Percentiles rank a stretch among this genome's conserved stretches.
Evolutionary conservation across 2,888 invertebrate species (phyloP).

Genomic region (Caradrina clavipalpis): DNA sequence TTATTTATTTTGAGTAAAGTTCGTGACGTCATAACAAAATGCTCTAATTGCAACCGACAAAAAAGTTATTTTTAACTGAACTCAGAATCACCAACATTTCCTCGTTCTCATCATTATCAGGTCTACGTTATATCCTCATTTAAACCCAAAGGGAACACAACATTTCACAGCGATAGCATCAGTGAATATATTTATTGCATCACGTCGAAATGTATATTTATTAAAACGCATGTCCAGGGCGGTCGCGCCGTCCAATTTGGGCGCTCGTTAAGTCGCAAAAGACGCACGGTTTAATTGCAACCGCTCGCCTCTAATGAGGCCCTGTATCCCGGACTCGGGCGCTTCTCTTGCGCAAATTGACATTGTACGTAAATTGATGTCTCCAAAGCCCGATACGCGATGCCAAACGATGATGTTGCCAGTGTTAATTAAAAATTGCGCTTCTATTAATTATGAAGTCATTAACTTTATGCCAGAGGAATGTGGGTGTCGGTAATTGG

Average conservation of each 20-base stretch:
- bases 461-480: conserved; percentile 29
- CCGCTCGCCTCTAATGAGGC: conserved; percentile 89
- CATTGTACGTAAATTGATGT: conserved; percentile 88
- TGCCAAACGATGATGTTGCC: conserved; percentile 71
- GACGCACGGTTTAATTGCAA: conserved; percentile 89
- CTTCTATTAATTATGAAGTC: conserved; percentile 57
- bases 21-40: not conserved
- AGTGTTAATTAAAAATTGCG: conserved; percentile 57
- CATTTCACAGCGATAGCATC: conserved; percentile 69
- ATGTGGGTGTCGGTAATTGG: conserved; percentile 40
- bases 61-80: conserved; percentile 10
- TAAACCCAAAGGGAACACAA: conserved; percentile 60
- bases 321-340: conserved; percentile 81
- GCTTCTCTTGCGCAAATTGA: conserved; percentile 86
- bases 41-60: not conserved
- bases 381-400: conserved; percentile 76
- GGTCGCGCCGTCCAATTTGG: conserved; percentile 85
- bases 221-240: conserved; percentile 84
- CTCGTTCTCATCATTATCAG: conserved; percentile 53
- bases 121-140: conserved; percentile 59
- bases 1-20: too few relatives aligned
- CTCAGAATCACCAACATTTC: conserved; percentile 19
- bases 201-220: conserved; percentile 77
- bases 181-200: conserved; percentile 74
- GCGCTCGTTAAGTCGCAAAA: conserved; percentile 89